Base-by-base conservation (phyloP, 1,140 invertebrate genomes). In the Sarcophaga bullata region DNA sequence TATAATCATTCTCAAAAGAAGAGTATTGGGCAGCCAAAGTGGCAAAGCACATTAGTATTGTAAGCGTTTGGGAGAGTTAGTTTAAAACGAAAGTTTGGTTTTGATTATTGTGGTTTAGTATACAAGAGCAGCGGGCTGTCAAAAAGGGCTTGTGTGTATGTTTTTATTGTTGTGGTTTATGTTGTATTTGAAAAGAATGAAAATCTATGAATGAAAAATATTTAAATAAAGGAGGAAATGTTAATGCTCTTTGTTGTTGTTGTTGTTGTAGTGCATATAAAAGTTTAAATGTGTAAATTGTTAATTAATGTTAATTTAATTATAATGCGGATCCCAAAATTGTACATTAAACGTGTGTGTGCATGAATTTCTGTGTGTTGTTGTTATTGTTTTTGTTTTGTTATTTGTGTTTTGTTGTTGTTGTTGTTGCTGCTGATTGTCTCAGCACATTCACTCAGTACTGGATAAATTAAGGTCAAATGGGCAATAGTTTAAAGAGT, bases 241-340 rank as follows among this genome's bases (percentile, higher is more conserved):
- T 49, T 37, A 37, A 37, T 37, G 25, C 25, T 37, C 25, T 72
- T 54, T 37, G 25, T 37, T 54, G 52, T 54, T 54, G 52, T 54
- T 54, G 52, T 54, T 37, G 25, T 37, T 37, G n/a, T n/a, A n/a
- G n/a, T n/a, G n/a, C 4, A 37, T 72, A 25, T 72, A 25, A 72
- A 25, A 72, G 48, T 50, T 37, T 50, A n/a, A 78, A 78, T 76
- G 75, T 78, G 75, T 78, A 19, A 78, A 78, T 78, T 50, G n/a
- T 78, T 78, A 78, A 78, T 78, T 50, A 78, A 78, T 78, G 75
- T 78, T 78, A 78, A 78, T 78, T 78, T 78, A 78, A 78, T 78
- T 19, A 78, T 17, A 78, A 78, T 78, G 75, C 25, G 46, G 11
- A 54, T 50, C 48, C 62, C 17, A 68, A 68, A 52, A 68, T 19